A percentile compares a stretch with the other conserved stretches of the same genome.
phyloP scores from a whole-genome alignment of 2,888 invertebrate genomes.

The Notocelia uddmanniana region DNA sequence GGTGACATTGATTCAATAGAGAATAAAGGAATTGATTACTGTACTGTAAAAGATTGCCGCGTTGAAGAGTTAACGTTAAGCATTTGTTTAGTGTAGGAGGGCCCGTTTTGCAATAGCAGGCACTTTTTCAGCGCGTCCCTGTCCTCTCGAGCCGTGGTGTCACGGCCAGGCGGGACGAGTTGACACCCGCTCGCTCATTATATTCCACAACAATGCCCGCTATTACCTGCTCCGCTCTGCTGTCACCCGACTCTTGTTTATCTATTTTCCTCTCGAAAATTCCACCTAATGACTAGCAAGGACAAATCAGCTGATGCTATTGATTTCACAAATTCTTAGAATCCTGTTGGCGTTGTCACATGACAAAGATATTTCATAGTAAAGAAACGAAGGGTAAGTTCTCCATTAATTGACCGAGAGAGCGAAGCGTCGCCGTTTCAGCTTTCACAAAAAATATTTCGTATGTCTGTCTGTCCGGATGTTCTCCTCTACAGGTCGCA shows the following conservation, averaged over 20 bases:
- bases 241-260: constrained; percentile 17
- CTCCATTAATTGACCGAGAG: no score
- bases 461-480: no score
- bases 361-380: no score
- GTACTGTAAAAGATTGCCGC: constrained; percentile 29
- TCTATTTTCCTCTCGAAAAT: constrained; percentile 3
- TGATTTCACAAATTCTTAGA: no score
- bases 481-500: no score
- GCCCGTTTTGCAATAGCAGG: background rate
- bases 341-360: no score
- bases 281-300: background rate
- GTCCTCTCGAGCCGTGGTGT: constrained; percentile 21
- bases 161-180: constrained; percentile 37
- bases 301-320: background rate
- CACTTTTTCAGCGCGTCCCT: constrained; percentile 6
- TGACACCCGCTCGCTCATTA: constrained; percentile 42
- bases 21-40: constrained; percentile 29
- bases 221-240: constrained; percentile 24
- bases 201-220: constrained; percentile 32
- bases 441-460: no score
- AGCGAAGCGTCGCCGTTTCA: no score
- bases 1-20: constrained; percentile 24
- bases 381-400: no score
- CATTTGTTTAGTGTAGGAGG: background rate
- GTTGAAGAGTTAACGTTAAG: constrained; percentile 24